Conservation (phyloP, 2,888 invertebrate genomes). For the Platynereis dumerilii region DNA sequence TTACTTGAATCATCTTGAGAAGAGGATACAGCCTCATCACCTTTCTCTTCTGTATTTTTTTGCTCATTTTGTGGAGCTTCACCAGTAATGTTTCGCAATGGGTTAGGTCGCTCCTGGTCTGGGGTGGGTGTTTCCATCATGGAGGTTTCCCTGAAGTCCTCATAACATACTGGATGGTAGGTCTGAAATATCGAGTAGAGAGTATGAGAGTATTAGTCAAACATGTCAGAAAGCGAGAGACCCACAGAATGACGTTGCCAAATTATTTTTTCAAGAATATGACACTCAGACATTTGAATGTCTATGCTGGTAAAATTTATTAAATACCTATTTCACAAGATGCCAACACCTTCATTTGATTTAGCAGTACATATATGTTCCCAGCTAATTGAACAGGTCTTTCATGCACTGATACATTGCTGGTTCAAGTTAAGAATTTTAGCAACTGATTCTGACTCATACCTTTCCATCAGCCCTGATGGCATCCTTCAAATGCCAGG, state of each 20-base stretch:
- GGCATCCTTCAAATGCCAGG: constrained; percentile 92
- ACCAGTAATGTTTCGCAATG: not conserved
- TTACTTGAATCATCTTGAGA: not conserved
- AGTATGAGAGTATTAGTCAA: no score
- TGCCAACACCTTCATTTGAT: no score
- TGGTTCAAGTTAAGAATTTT: no score
- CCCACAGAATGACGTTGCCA: no score
- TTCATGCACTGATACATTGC: no score
- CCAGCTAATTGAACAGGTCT: no score
- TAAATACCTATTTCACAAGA: no score
- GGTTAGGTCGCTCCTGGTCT: not conserved
- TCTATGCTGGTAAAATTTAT: not conserved
- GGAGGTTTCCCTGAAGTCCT: constrained; percentile 32
- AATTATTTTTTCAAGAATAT: no score
- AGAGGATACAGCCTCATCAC: not conserved
- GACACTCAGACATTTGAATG: not conserved
- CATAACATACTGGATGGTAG: constrained; percentile 39
- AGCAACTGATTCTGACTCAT: no score
- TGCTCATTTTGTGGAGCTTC: not conserved
- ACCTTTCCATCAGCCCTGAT: constrained; percentile 73
- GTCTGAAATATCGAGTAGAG: constrained; percentile 31
- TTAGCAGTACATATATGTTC: no score
- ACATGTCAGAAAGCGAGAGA: no score
- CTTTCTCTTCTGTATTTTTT: not conserved
- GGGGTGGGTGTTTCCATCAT: no score